A percentile compares a stretch with the other conserved stretches of the same genome.
These are phyloP conservation scores for Tupiocoris notatus DNA, from an alignment of 2,888 invertebrate species.

Conservation along the genomic window DNA sequence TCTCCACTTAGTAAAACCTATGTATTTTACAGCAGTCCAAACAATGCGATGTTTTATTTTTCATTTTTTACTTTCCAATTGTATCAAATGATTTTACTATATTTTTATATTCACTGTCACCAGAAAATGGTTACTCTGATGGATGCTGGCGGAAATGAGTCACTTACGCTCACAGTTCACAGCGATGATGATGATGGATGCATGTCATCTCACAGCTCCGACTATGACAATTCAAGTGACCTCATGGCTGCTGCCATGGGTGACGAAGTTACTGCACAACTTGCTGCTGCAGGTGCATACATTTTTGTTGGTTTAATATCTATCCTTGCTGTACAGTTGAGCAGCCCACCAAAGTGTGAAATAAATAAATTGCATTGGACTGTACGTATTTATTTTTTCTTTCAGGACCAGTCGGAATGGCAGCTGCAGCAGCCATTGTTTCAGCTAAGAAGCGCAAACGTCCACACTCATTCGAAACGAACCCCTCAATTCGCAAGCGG, in stretches of 20 bases:
- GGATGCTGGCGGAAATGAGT: conserved; percentile 48
- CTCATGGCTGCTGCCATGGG: conserved; percentile 81
- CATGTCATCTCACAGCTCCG: conserved; percentile 61
- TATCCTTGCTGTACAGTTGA: too few species aligned
- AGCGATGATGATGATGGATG: conserved; percentile 75
- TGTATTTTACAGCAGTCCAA: too few species aligned
- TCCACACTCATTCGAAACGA: conserved; percentile 94
- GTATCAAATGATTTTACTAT: too few species aligned
- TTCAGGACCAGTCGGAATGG: conserved; percentile 88
- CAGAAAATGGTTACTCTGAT: conserved; percentile 47
- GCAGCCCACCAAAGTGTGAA: too few species aligned
- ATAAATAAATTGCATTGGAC: too few species aligned
- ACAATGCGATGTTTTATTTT: too few species aligned
- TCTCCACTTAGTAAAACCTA: too few species aligned
- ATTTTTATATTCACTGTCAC: not conserved
- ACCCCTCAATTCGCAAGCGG: conserved; percentile 91
- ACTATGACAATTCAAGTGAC: conserved; percentile 77
- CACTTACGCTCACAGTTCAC: conserved; percentile 48
- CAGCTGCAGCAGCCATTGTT: conserved; percentile 94
- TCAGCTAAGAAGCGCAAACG: conserved; percentile 93
- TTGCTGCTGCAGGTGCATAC: conserved; percentile 90
- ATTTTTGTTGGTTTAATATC: too few species aligned
- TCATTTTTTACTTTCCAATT: too few species aligned
- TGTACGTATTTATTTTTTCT: not conserved
- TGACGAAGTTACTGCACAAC: conserved; percentile 93